phyloP scores from a whole-genome alignment of 1,140 invertebrate species.

The Lasioglossum baleicum region DNA sequence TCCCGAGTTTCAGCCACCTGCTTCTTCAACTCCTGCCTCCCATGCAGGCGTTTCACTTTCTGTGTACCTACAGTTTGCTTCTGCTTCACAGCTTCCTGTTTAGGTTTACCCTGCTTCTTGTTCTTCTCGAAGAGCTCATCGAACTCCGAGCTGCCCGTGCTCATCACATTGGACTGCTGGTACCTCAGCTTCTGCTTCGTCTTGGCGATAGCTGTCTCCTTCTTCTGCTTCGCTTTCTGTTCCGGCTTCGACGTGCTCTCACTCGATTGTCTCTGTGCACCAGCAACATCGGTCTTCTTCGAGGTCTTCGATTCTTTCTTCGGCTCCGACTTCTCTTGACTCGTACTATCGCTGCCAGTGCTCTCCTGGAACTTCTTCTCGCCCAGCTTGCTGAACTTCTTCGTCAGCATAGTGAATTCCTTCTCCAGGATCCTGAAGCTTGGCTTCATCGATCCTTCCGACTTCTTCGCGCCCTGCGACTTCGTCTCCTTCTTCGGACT shows the following conservation, averaged over 20 bases:
- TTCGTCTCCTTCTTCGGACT: constrained; percentile 46
- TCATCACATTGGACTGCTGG: constrained; percentile 62
- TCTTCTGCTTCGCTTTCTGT: constrained; percentile 35
- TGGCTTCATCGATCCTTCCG: constrained; percentile 63
- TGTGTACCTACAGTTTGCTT: constrained; percentile 45
- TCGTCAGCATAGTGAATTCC: constrained; percentile 69
- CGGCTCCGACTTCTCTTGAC: constrained; percentile 48
- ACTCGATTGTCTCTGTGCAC: background rate
- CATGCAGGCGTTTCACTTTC: constrained; percentile 59
- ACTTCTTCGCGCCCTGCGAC: constrained; percentile 41
- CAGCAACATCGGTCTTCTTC: constrained; percentile 50
- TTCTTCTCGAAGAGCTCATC: constrained; percentile 67
- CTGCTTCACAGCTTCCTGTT: constrained; percentile 63
- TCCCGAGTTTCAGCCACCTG: constrained; percentile 30
- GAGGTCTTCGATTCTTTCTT: constrained; percentile 41
- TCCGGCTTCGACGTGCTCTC: constrained; percentile 14
- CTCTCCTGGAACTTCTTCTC: constrained; percentile 62
- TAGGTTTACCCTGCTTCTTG: constrained; percentile 29
- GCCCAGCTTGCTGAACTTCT: constrained; percentile 69
- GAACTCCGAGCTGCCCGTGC: constrained; percentile 71
- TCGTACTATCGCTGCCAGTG: constrained; percentile 46
- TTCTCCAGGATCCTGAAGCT: constrained; percentile 75
- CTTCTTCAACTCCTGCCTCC: constrained; percentile 54
- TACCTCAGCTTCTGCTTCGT: constrained; percentile 61
- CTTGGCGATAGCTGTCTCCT: constrained; percentile 58